Conservation (phyloP, 2,113 vertebrate genomes). For the Cavia aperea region DNA sequence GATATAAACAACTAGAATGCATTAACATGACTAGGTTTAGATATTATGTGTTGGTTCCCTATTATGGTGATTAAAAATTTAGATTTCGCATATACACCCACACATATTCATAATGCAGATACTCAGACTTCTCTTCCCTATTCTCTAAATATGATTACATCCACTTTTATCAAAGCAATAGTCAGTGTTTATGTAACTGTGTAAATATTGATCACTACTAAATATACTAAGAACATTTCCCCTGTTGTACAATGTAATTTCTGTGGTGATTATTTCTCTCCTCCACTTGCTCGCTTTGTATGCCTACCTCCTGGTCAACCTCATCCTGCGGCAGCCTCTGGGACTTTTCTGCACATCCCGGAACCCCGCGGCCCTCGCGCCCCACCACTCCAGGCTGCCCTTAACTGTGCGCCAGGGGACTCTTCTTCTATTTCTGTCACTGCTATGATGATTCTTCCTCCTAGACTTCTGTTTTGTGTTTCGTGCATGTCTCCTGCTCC, state of each 20-base stretch:
- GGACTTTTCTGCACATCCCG: not conserved
- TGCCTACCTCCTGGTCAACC: not conserved
- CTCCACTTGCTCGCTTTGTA: not conserved
- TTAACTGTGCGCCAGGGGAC: fast-evolving
- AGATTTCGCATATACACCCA: not conserved
- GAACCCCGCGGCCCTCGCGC: not conserved
- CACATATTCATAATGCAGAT: not conserved
- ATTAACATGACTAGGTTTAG: not conserved
- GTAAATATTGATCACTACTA: not conserved
- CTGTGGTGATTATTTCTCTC: not conserved
- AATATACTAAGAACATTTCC: not conserved
- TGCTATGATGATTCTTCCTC: not conserved
- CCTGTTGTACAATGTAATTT: not conserved
- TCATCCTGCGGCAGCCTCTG: not conserved
- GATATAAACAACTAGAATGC: not conserved
- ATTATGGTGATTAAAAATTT: not conserved
- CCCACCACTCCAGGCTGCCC: not conserved
- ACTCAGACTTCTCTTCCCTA: not conserved
- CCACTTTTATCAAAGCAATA: constrained; percentile 3
- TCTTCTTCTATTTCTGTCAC: not conserved
- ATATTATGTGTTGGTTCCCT: not conserved
- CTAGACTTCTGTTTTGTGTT: not conserved
- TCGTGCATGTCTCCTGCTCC: not conserved
- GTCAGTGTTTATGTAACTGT: not conserved
- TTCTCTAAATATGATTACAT: not conserved